A percentile compares a stretch with the other conserved stretches of the same genome.
Conservation (phyloP, 2,888 invertebrate genomes). For the Tigriopus californicus region DNA sequence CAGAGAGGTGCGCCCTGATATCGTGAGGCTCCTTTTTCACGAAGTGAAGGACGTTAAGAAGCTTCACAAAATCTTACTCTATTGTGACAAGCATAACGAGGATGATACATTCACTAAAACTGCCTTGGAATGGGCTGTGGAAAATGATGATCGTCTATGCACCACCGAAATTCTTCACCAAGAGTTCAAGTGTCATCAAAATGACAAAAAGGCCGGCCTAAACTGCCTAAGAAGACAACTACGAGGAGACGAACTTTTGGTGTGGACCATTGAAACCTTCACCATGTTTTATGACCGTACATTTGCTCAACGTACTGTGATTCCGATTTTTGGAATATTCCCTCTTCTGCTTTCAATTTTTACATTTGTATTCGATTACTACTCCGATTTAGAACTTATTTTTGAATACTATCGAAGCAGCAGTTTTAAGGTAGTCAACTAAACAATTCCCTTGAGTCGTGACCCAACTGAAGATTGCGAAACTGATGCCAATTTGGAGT, state of each 20-base stretch:
- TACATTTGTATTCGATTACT: slow-evolving; percentile 8
- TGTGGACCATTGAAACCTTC: slow-evolving; percentile 14
- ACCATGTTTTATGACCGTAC: slow-evolving; percentile 7
- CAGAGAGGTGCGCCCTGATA: neutral
- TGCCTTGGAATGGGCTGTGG: slow-evolving; percentile 11
- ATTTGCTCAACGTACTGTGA: slow-evolving; percentile 1
- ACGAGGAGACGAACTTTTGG: slow-evolving; percentile 4
- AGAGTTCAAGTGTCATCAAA: slow-evolving; percentile 7
- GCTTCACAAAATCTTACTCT: slow-evolving; percentile 2
- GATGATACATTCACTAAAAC: slow-evolving; percentile 13
- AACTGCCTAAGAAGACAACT: slow-evolving; percentile 8
- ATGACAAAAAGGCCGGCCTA: slow-evolving; percentile 1
- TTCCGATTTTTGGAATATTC: slow-evolving; percentile 1
- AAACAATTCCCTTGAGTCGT: neutral
- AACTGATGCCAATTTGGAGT: neutral
- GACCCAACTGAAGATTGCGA: neutral
- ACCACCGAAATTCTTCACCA: slow-evolving; percentile 12
- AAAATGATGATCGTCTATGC: slow-evolving; percentile 8
- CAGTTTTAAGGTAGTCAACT: neutral
- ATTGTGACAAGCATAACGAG: neutral
- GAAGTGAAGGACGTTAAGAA: neutral
- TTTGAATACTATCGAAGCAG: neutral
- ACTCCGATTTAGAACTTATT: slow-evolving; percentile 2
- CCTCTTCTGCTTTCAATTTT: slow-evolving; percentile 8
- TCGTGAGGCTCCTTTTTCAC: slow-evolving; percentile 3